phyloP scores from a whole-genome alignment of 35 echinoderm and acorn worm genomes.

The Heliocidaris tuberculata region DNA sequence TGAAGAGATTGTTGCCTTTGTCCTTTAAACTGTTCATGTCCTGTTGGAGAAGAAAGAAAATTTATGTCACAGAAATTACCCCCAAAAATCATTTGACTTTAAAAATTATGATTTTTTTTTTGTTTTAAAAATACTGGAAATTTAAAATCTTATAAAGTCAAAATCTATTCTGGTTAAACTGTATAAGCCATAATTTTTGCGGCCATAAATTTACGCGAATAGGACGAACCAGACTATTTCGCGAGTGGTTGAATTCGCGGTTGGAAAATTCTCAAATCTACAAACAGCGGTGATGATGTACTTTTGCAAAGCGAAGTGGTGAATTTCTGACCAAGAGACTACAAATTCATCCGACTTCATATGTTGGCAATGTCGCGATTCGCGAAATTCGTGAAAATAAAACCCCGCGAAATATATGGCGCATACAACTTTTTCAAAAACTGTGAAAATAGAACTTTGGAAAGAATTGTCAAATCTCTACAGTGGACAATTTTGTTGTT shows the following conservation, averaged over 20 bases:
- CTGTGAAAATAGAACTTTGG: neutral
- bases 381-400: too few relatives aligned
- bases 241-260: too few relatives aligned
- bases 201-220: too few relatives aligned
- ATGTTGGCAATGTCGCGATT: too few relatives aligned
- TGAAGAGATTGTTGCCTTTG: neutral
- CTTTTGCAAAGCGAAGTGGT: too few relatives aligned
- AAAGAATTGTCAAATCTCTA: neutral
- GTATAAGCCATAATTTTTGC: too few relatives aligned
- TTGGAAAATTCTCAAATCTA: too few relatives aligned
- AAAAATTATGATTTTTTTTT: neutral
- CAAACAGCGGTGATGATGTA: too few relatives aligned
- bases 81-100: neutral
- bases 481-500: neutral
- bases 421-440: neutral
- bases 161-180: neutral
- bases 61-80: neutral
- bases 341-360: too few relatives aligned
- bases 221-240: too few relatives aligned
- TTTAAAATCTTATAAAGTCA: neutral
- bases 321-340: too few relatives aligned
- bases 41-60: neutral
- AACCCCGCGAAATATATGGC: too few relatives aligned
- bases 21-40: conserved; percentile 11
- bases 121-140: neutral